Evolutionary conservation across 1,140 invertebrate species (phyloP), one percentile per base, ranked within the genome.

Genomic region (Nixonia krombeini): DNA sequence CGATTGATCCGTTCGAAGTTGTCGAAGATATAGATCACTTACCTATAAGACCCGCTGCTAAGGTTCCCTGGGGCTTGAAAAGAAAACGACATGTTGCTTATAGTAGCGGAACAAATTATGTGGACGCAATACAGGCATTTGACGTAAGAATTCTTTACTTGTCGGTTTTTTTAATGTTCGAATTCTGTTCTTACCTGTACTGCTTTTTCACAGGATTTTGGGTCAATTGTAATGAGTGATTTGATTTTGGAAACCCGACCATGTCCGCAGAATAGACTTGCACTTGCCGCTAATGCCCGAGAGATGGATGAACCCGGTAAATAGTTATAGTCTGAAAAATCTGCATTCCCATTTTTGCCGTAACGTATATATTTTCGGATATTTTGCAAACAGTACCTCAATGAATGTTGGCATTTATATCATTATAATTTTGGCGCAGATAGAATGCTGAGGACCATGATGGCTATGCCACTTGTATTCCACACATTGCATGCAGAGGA

Each of bases 141-240:
- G 77, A 81, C 47, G 84, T 86, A 72, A 56, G 77, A n/a, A n/a
- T n/a, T n/a, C 21, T 21, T 21, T 21, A 21, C 2, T 21, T 21
- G 50, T 33, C 18, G 23, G 63, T 57, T 25, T 8, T 21, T 21
- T 21, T 6, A 21, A 37, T 37, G 38, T 41, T 18, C n/a, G n/a
- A n/a, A n/a, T n/a, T n/a, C n/a, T n/a, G n/a, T n/a, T n/a, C n/a
- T n/a, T n/a, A n/a, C n/a, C n/a, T n/a, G n/a, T n/a, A n/a, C n/a
- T n/a, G n/a, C n/a, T 49, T 42, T 29, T 29, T 80, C 70, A 7
- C 45, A 89, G 88, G 81, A 87, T 64, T 83, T 86, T 51, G 86
- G 87, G 7, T 72, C 86, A 3, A 62, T 87, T 4, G 87, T 88
- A 0, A 83, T 88, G 69, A 87, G 85, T 47, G 86, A 89, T 73